Evolutionary conservation across 2,888 invertebrate genomes (phyloP).

Genomic region (Dryocosmus kuriphilus): DNA sequence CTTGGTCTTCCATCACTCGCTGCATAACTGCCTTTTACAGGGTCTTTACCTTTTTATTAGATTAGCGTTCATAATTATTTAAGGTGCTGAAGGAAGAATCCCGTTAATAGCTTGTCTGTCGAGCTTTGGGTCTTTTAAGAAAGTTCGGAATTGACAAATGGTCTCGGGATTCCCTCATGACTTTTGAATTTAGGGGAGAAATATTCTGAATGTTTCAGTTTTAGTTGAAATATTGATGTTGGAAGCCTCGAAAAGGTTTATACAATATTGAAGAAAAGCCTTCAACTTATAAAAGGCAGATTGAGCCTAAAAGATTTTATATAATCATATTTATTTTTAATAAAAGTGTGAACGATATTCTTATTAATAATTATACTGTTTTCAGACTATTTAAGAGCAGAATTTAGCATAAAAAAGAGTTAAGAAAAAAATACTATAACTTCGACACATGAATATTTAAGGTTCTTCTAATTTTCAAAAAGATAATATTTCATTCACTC

Average conservation of each 20-base stretch:
- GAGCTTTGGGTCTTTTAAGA: neutral
- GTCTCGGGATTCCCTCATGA: neutral
- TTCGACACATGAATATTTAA: too few relatives aligned
- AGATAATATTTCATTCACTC: too few relatives aligned
- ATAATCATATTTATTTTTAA: too few relatives aligned
- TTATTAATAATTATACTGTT: too few relatives aligned
- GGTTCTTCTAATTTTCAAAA: too few relatives aligned
- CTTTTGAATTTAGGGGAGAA: neutral
- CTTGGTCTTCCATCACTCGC: neutral
- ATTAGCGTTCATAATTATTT: slow-evolving; percentile 63
- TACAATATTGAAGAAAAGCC: too few relatives aligned
- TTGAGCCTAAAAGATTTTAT: too few relatives aligned
- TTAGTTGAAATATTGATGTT: neutral
- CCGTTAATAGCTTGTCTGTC: neutral
- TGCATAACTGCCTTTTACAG: slow-evolving; percentile 45
- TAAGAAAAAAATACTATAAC: too few relatives aligned
- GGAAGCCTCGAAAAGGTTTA: neutral
- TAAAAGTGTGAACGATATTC: too few relatives aligned
- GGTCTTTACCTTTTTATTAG: slow-evolving; percentile 53
- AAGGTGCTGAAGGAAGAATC: slow-evolving; percentile 50
- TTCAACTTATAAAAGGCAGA: too few relatives aligned
- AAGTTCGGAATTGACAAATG: neutral
- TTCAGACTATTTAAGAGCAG: too few relatives aligned
- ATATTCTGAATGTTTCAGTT: neutral
- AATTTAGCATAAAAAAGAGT: too few relatives aligned